A percentile compares a stretch with the other conserved stretches of the same genome.
These are phyloP conservation scores for Mycteria americana DNA, from an alignment of 2,797 vertebrate species.

Conservation along the genomic window DNA sequence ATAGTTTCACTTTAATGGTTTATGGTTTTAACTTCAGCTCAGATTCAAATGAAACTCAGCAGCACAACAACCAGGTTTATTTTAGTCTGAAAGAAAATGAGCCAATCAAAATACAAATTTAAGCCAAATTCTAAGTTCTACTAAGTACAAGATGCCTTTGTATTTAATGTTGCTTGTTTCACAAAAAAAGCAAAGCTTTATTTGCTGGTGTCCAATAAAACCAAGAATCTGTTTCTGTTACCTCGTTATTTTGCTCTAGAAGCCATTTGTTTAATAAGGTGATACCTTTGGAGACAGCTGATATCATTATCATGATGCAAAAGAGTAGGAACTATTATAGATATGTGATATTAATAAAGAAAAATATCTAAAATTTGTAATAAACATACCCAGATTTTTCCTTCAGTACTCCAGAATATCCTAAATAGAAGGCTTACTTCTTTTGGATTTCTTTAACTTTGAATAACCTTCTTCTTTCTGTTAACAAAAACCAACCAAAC, in stretches of 20 bases:
- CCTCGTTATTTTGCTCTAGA: not conserved
- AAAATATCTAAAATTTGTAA: not conserved
- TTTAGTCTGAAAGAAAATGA: not conserved
- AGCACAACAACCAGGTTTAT: not conserved
- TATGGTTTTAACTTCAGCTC: not conserved
- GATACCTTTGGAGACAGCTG: not conserved
- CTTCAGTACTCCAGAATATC: not conserved
- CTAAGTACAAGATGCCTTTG: not conserved
- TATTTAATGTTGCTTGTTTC: not conserved
- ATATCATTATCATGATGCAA: not conserved
- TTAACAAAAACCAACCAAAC: not conserved
- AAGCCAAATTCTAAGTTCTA: not conserved
- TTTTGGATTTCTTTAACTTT: conserved; percentile 52
- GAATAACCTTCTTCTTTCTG: conserved; percentile 41
- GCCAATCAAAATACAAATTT: not conserved
- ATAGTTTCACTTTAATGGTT: not conserved
- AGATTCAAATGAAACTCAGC: not conserved
- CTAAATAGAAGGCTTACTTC: conserved; percentile 26
- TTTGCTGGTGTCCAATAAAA: not conserved
- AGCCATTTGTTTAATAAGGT: not conserved
- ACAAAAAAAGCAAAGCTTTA: not conserved
- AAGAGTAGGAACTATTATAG: not conserved
- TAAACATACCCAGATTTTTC: conserved; percentile 28
- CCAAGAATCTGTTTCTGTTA: not conserved
- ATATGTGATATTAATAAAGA: not conserved